Base-by-base conservation (phyloP, 1,140 invertebrate genomes). In the Drosophila jambulina region DNA sequence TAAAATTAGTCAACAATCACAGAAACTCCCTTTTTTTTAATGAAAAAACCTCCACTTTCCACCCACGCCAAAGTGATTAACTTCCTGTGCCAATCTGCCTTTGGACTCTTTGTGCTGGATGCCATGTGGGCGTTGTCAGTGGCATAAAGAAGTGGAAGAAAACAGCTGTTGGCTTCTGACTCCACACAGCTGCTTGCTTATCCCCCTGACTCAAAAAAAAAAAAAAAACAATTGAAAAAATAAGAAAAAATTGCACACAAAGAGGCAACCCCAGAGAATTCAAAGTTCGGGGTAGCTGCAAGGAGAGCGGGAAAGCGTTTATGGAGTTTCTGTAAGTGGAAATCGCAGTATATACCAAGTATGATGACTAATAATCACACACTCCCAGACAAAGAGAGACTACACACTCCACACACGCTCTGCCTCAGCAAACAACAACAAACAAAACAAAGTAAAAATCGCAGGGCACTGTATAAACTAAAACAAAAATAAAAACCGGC, bases 281-380 rank as follows among this genome's bases (percentile, higher is more conserved):
- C n/a, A 19, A 12, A 10, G 15, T 17, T 29, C 7, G 10, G 12
- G 34, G 34, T 4, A 36, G 13, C 34, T 36, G 34, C 34, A 13
- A 36, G 32, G 32, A 34, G 38, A 25, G 13, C 29, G 15, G 21
- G 8, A 48, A 59, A 40, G 48, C 59, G 43, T 80, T 60, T 58
- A 69, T 82, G 78, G 75, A 85, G 82, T 86, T 82, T 67, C 76
- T 72, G 43, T 77, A 69, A 70, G 71, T 77, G 71, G 76, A 62
- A 77, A 68, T 68, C 38, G 58, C 57, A 75, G 71, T 68, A 48
- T 48, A 60, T 71, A 61, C 43, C 19, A 38, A 12, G 34, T 38
- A 63, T 54, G 83, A 74, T 87, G 83, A 87, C 83, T 87, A 88
- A 87, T 87, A 87, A 82, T 61, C 75, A 49, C 48, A 79, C 34